phyloP scores from a whole-genome alignment of 2,888 invertebrate genomes.

The Amphipyra tragopoginis region DNA sequence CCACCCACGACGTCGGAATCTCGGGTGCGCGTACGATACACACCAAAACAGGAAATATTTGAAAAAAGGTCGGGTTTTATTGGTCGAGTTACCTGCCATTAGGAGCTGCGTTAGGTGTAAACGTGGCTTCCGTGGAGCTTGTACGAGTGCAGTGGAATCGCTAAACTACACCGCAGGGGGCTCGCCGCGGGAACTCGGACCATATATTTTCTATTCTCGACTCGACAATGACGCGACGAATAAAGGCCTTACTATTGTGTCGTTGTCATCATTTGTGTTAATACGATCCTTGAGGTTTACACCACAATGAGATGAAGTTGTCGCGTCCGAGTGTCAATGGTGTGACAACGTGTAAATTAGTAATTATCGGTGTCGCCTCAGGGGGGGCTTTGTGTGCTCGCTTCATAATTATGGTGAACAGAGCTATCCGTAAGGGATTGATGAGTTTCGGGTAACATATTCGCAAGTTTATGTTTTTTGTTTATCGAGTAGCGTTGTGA shows the following conservation, averaged over 20 bases:
- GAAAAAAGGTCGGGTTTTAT: conserved; percentile 87
- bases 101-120: conserved; percentile 88
- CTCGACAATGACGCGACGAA: conserved; percentile 82
- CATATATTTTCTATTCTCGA: conserved; percentile 87
- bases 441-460: conserved; percentile 75
- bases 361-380: conserved; percentile 83
- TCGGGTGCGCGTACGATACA: conserved; percentile 81
- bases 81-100: conserved; percentile 88
- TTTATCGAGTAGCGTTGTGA: conserved; percentile 73
- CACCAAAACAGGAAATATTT: conserved; percentile 88
- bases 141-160: conserved; percentile 71
- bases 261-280: conserved; percentile 89
- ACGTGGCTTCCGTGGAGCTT: conserved; percentile 85
- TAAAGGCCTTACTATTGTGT: conserved; percentile 81
- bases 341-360: conserved; percentile 88
- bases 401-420: conserved; percentile 75
- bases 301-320: conserved; percentile 87
- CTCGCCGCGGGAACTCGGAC: conserved; percentile 80
- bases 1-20: conserved; percentile 87
- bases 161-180: conserved; percentile 83
- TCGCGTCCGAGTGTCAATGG: conserved; percentile 84
- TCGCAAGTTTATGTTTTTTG: conserved; percentile 69
- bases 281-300: conserved; percentile 89
- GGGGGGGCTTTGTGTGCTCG: conserved; percentile 82
- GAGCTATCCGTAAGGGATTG: conserved; percentile 73